phyloP scores from a whole-genome alignment of 1,140 invertebrate genomes.

The Drosophila malerkotliana region DNA sequence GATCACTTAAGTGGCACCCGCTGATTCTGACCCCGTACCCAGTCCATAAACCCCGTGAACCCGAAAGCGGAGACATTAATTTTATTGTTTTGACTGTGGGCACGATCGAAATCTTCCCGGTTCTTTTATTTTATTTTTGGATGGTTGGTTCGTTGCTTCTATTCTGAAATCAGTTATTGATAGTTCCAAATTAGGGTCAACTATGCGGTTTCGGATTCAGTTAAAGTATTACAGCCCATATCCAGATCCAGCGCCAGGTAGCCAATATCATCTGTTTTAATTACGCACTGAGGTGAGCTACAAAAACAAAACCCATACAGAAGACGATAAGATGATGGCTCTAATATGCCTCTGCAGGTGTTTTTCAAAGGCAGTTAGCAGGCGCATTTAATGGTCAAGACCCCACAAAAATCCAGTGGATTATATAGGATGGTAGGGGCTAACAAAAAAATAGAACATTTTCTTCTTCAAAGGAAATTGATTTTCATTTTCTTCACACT shows the following conservation, averaged over 20 bases:
- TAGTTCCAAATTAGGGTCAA: slow-evolving; percentile 77
- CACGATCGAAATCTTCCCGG: slow-evolving; percentile 60
- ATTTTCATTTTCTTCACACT: slow-evolving; percentile 44
- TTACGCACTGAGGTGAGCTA: slow-evolving; percentile 43
- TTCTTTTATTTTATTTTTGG: background rate
- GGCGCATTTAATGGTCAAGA: slow-evolving; percentile 55
- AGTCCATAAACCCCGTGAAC: slow-evolving; percentile 32
- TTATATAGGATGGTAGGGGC: background rate
- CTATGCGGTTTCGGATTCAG: slow-evolving; percentile 46
- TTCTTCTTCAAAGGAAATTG: slow-evolving; percentile 2
- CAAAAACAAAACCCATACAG: background rate
- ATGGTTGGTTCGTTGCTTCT: background rate
- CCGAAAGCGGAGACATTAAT: slow-evolving; percentile 70
- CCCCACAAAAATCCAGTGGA: slow-evolving; percentile 5
- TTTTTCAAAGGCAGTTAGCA: slow-evolving; percentile 63
- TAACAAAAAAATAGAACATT: background rate
- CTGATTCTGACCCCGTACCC: slow-evolving; percentile 42
- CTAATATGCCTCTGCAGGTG: slow-evolving; percentile 59
- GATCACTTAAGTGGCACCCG: slow-evolving; percentile 68
- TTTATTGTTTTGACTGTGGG: slow-evolving; percentile 77
- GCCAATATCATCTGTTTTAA: slow-evolving; percentile 70
- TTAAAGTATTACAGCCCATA: background rate
- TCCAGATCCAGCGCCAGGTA: slow-evolving; percentile 38
- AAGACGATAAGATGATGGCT: slow-evolving; percentile 25
- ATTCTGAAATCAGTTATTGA: slow-evolving; percentile 60